phyloP scores from a whole-genome alignment of 1,140 invertebrate species.

The Hylyphantes graminicola region DNA sequence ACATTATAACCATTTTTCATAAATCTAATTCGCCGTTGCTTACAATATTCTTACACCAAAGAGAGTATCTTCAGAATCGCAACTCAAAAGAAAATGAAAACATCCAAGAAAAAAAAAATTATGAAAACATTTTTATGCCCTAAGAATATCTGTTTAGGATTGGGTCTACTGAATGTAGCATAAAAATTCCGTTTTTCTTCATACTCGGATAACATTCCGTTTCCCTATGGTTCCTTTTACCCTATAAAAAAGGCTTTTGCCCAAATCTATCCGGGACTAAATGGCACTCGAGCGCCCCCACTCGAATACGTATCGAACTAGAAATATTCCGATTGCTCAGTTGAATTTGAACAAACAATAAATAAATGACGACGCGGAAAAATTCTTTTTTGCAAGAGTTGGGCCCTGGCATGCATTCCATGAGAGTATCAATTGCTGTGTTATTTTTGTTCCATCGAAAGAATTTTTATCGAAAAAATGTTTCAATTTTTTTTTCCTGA shows the following conservation, averaged over 20 bases:
- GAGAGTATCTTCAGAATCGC: not conserved
- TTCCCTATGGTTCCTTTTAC: conserved; percentile 2
- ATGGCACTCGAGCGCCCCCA: conserved; percentile 14
- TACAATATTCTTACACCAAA: too few species aligned
- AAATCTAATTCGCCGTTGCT: too few species aligned
- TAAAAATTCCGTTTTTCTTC: conserved; percentile 16
- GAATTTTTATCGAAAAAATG: conserved; percentile 9
- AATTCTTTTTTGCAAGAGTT: not conserved
- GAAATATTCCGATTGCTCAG: not conserved
- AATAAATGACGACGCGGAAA: not conserved
- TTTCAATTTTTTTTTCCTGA: not conserved
- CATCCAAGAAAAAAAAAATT: conserved; percentile 12
- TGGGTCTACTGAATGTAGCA: conserved; percentile 17
- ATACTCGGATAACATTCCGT: conserved; percentile 1
- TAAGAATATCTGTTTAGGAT: conserved; percentile 31
- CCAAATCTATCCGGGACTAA: not conserved
- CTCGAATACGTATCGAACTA: conserved; percentile 5
- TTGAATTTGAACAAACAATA: not conserved
- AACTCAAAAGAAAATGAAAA: not conserved
- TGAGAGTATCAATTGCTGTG: too few species aligned
- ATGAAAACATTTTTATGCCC: conserved; percentile 34
- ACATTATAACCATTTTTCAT: too few species aligned
- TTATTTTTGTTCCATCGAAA: not conserved
- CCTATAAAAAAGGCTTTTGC: conserved; percentile 27
- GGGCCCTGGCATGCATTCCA: too few species aligned